Evolutionary conservation across 2,113 vertebrate species (phyloP), one percentile per base, ranked within the genome.

Genomic region (Smithornis capensis): DNA sequence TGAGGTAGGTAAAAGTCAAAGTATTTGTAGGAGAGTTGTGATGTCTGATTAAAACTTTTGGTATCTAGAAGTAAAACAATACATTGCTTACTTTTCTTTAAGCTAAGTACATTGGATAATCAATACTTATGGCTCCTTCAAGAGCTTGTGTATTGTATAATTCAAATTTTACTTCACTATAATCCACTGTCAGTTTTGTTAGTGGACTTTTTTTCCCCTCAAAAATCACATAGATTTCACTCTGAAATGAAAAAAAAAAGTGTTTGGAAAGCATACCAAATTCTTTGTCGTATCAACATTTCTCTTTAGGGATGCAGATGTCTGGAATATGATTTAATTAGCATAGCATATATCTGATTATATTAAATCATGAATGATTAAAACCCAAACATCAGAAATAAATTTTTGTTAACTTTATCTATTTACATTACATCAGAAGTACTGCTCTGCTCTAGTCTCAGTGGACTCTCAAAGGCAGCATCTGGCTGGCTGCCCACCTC

Each of bases 1-100:
- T 60, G 45, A 91, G 33, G 50, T 38, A 88, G 76, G 29, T 76
- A 81, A 88, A 96, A 83, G 56, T 78, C 75, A 63, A 96, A 92
- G 27, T 77, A 87, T 76, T 82, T 88, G 16, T 47, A 89, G 45
- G 11, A 65, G 23, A 77, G 3, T 62, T 87, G 49, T 8, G 2
- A n/a, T 18, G 14, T 18, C 14, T 82, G 57, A 78, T 79, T 70
- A 70, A 82, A 87, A 57, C n/a, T 12, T 42, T 27, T 67, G 22
- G 13, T 63, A 64, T 49, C 47, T 69, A 90, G 81, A 71, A 93
- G 65, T 62, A 87, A 93, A 88, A 21, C 14, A 53, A 19, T 40
- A 31, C 7, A 28, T 35, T 52, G 4, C 8, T 92, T 62, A 10
- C 18, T 31, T 64, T 37, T 62, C n/a, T 88, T 93, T 80, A 73